Evolutionary conservation across 2,113 vertebrate genomes (phyloP), one percentile per base, ranked within the genome.

Genomic region (Scomber colias): DNA sequence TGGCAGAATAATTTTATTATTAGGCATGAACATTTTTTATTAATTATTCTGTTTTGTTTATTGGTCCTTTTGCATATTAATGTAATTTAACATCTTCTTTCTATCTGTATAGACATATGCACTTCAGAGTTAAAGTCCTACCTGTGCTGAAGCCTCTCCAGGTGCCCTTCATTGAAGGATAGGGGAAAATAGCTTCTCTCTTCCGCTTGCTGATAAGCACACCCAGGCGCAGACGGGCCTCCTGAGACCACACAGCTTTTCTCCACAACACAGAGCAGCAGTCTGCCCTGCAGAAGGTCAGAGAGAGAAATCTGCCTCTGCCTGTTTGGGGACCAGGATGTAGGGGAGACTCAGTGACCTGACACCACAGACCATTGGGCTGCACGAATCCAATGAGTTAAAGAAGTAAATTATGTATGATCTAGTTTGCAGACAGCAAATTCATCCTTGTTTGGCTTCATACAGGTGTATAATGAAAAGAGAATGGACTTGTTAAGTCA

Each of bases 131-230:
- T 45, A 12, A 63, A 63, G 53, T 81, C 80, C 69, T 79, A 75
- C 83, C 77, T 73, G 56, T 63, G 76, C 77, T 67, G 56, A 59
- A 67, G 67, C 61, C 67, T 86, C 85, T 85, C 71, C 81, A 79
- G 76, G 67, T 91, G 93, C 81, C 93, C 93, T 95, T 95, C 89
- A 87, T 4, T 49, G 89, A 89, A 90, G 85, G 92, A 87, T 83
- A 84, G 71, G 30, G 56, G 59, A 76, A 85, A 90, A 81, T 82
- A 89, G 75, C 81, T 89, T 88, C 79, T 81, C 71, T 75, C 74
- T 63, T 85, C 75, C 45, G n/a, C 73, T 75, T 61, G 83, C 80
- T 86, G 91, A 92, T 92, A 90, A 93, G 89, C 89, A 81, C 83
- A 83, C 73, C 61, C 75, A 62, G 75, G 75, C 57, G 3, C 77